Evolutionary conservation across 2,113 vertebrate species (phyloP).

Genomic region (Hypocryptadius cinnamomeus): DNA sequence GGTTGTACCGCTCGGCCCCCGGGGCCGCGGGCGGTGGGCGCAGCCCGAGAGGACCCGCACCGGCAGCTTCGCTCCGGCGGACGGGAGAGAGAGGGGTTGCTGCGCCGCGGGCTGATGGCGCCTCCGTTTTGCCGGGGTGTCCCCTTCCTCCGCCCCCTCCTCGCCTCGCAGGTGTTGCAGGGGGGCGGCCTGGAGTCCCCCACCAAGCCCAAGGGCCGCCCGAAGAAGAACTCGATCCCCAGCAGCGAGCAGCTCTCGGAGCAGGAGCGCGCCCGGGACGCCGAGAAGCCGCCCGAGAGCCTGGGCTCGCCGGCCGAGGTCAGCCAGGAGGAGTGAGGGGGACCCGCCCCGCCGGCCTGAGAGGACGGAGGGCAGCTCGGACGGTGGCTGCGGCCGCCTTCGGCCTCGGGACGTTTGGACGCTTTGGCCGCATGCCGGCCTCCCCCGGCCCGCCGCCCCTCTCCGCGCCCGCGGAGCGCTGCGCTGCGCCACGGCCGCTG

Average conservation of each 20-base stretch:
- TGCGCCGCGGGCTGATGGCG: not conserved
- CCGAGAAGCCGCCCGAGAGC: constrained; percentile 73
- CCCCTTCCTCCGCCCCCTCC: not conserved
- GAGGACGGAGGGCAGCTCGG: not conserved
- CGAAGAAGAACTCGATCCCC: constrained; percentile 98
- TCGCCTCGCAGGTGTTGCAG: constrained; percentile 82
- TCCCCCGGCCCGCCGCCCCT: not conserved
- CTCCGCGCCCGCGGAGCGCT: not conserved
- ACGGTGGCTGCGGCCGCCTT: not conserved
- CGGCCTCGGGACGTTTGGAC: not conserved
- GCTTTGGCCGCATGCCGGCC: not conserved
- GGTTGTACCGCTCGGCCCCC: not conserved
- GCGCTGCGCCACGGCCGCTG: not conserved
- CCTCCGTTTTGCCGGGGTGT: not conserved
- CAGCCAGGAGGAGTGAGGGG: constrained; percentile 79
- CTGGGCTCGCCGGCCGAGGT: constrained; percentile 72
- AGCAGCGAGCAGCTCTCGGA: constrained; percentile 94
- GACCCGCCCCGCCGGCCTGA: not conserved
- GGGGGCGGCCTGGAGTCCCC: constrained; percentile 95
- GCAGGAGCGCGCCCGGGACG: constrained; percentile 81
- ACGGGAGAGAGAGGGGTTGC: too few species aligned
- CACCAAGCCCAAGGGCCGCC: constrained; percentile 95
- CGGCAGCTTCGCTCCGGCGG: not conserved
- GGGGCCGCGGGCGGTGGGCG: not conserved
- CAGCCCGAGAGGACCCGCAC: not conserved